Conservation (phyloP, 2,113 vertebrate genomes). For the Neogobius melanostomus region DNA sequence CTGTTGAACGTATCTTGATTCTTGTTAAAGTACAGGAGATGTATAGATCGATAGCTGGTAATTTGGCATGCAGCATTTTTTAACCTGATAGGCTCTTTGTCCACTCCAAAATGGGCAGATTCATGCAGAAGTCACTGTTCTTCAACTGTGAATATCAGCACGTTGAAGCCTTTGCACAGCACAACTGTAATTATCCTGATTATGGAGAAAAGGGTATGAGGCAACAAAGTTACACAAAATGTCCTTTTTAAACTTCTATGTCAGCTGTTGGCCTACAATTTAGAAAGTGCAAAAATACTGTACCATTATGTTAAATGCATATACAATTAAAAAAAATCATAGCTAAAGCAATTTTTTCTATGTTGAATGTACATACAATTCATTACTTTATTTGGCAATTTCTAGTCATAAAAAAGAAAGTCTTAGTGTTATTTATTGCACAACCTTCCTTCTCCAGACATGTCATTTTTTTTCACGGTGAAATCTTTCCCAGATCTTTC, state of each 20-base stretch:
- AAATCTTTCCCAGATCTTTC: neutral
- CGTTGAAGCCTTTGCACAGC: conserved; percentile 6
- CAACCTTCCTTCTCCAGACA: neutral
- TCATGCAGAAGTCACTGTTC: neutral
- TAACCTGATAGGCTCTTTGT: too few species aligned
- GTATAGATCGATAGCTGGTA: too few species aligned
- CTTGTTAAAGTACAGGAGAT: too few species aligned
- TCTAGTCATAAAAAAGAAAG: too few species aligned
- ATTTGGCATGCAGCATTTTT: too few species aligned
- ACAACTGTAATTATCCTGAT: conserved; percentile 14
- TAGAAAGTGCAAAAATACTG: conserved; percentile 23
- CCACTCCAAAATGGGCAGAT: too few species aligned
- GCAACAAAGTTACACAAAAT: conserved; percentile 11
- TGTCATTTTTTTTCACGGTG: neutral
- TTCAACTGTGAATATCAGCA: neutral
- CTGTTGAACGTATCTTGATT: too few species aligned
- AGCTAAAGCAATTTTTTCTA: too few species aligned
- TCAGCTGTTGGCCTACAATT: conserved; percentile 10
- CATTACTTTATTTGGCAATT: too few species aligned
- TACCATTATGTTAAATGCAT: conserved; percentile 8
- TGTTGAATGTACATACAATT: too few species aligned
- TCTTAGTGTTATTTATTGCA: too few species aligned
- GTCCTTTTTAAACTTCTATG: conserved; percentile 12
- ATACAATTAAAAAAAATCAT: neutral
- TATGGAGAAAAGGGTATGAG: conserved; percentile 16